phyloP scores from a whole-genome alignment of 1,140 invertebrate species.

The Watersipora subatra region DNA sequence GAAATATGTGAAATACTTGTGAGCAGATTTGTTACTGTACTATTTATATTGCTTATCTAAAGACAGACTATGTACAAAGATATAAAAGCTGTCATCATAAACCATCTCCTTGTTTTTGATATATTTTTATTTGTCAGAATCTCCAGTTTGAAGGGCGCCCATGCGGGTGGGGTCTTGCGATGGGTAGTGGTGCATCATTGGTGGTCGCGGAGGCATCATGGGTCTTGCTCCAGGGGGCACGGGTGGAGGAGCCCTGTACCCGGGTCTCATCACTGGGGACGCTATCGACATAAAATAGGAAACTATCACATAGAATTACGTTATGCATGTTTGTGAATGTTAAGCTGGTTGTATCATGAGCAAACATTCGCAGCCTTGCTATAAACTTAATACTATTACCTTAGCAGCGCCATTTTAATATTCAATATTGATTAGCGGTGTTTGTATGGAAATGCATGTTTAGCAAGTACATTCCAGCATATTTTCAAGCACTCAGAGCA shows the following conservation, averaged over 20 bases:
- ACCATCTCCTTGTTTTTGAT: too few species aligned
- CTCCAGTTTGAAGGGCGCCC: slow-evolving; percentile 47
- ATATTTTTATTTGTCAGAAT: too few species aligned
- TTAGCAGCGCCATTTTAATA: too few species aligned
- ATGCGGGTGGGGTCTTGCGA: slow-evolving; percentile 83
- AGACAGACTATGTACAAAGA: too few species aligned
- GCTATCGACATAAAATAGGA: not conserved
- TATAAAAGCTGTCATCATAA: too few species aligned
- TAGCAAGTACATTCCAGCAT: too few species aligned
- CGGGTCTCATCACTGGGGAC: slow-evolving; percentile 11
- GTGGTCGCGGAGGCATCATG: slow-evolving; percentile 36
- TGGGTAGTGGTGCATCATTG: slow-evolving; percentile 64
- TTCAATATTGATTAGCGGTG: too few species aligned
- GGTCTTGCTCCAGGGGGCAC: slow-evolving; percentile 47
- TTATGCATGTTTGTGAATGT: not conserved
- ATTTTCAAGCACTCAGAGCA: too few species aligned
- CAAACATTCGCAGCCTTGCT: not conserved
- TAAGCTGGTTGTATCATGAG: not conserved
- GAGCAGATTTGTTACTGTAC: too few species aligned
- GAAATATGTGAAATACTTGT: too few species aligned
- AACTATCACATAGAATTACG: not conserved
- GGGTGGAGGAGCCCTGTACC: slow-evolving; percentile 27
- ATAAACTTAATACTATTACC: not conserved
- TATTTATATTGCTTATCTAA: too few species aligned
- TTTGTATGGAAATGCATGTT: too few species aligned